Percentiles rank a stretch among this genome's conserved stretches.
Evolutionary conservation across 2,797 vertebrate species (phyloP).

Genomic region (Toxotes lorentzi): DNA sequence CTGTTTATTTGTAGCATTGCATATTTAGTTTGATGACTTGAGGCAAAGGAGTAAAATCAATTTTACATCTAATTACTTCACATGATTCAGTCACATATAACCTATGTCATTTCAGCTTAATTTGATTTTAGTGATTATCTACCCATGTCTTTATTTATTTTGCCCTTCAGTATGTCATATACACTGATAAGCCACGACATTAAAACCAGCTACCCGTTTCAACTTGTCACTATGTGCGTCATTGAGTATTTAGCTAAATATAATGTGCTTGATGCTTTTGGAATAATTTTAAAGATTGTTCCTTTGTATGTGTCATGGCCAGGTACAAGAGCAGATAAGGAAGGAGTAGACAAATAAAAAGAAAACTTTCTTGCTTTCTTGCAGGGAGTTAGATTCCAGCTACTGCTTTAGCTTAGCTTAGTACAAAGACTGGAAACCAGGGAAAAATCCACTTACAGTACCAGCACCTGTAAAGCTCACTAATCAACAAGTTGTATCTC

Average conservation of each 20-base stretch:
- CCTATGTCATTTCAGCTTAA: neutral
- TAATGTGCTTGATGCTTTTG: neutral
- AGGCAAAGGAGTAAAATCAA: conserved; percentile 25
- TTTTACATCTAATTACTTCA: conserved; percentile 32
- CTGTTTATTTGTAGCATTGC: neutral
- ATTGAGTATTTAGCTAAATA: neutral
- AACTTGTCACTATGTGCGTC: too few relatives aligned
- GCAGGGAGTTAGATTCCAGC: neutral
- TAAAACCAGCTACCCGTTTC: too few relatives aligned
- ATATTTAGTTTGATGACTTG: neutral
- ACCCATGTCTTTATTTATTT: neutral
- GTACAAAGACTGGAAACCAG: neutral
- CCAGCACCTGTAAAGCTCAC: neutral
- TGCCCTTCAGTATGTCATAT: neutral
- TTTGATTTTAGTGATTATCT: neutral
- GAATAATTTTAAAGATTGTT: neutral
- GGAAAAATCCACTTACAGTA: neutral
- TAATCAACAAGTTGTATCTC: neutral
- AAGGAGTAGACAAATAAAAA: neutral
- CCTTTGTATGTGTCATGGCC: neutral
- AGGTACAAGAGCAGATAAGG: neutral
- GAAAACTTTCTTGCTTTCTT: neutral
- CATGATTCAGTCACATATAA: neutral
- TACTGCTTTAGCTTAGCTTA: neutral
- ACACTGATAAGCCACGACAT: neutral